A percentile compares a stretch with the other conserved stretches of the same genome.
Conservation (phyloP, 2,797 vertebrate species). For the Myotis daubentonii region DNA sequence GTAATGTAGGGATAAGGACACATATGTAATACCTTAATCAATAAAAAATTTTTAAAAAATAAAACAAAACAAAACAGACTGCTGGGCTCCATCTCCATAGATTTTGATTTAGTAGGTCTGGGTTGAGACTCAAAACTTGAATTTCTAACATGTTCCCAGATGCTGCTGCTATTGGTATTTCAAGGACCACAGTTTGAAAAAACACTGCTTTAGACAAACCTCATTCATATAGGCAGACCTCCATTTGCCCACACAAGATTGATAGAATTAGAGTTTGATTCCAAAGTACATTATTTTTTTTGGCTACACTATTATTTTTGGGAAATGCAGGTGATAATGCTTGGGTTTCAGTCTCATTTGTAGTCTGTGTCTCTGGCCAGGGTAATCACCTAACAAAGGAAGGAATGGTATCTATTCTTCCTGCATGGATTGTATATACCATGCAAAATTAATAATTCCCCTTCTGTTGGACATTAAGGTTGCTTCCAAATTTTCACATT, state of each 20-base stretch:
- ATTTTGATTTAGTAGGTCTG: conserved; percentile 34
- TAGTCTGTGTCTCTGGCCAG: conserved; percentile 2
- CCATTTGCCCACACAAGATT: conserved; percentile 12
- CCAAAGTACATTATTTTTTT: neutral
- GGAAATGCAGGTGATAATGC: conserved; percentile 43
- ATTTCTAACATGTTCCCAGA: conserved; percentile 31
- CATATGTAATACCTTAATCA: no score
- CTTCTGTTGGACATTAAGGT: conserved; percentile 15
- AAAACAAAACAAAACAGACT: neutral
- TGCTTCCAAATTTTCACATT: conserved; percentile 35
- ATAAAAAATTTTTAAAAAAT: no score
- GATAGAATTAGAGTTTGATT: conserved; percentile 33
- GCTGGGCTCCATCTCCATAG: neutral
- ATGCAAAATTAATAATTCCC: neutral
- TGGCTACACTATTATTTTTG: conserved; percentile 10
- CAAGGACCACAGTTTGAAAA: conserved; percentile 6
- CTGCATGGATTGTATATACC: neutral
- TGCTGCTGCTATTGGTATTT: neutral
- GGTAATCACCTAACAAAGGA: conserved; percentile 1
- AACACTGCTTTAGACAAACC: conserved; percentile 1
- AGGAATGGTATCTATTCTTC: neutral
- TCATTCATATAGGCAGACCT: neutral
- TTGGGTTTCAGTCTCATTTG: conserved; percentile 29
- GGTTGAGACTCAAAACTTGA: neutral
- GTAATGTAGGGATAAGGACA: no score